Evolutionary conservation across 1,140 invertebrate genomes (phyloP).

Genomic region (Phortica variegata): DNA sequence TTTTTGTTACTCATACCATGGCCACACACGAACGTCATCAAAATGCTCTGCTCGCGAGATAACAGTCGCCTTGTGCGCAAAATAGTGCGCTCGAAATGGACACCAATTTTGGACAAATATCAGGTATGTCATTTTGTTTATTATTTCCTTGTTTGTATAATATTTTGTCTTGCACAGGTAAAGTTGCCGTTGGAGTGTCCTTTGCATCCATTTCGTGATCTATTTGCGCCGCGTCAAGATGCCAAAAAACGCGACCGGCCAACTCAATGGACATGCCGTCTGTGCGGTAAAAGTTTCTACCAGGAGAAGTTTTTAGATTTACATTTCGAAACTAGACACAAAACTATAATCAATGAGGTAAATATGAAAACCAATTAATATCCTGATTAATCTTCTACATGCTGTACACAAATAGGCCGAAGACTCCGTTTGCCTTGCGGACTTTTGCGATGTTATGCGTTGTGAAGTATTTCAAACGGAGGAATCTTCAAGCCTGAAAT

Average conservation of each 20-base stretch:
- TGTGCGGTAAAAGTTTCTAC: conserved; percentile 89
- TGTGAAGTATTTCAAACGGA: conserved; percentile 82
- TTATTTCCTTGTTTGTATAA: background rate
- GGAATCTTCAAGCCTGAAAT: conserved; percentile 61
- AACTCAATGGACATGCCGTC: conserved; percentile 86
- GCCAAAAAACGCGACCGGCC: conserved; percentile 78
- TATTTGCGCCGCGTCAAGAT: conserved; percentile 80
- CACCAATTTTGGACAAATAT: conserved; percentile 82
- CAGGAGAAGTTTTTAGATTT: conserved; percentile 84
- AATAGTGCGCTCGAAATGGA: conserved; percentile 88
- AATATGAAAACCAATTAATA: conserved; percentile 13
- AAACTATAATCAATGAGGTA: conserved; percentile 81
- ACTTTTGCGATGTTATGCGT: conserved; percentile 93
- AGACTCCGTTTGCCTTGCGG: conserved; percentile 86
- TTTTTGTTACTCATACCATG: conserved; percentile 81
- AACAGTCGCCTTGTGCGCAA: conserved; percentile 85
- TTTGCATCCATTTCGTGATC: conserved; percentile 82
- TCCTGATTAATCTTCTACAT: background rate
- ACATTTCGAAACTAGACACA: conserved; percentile 89
- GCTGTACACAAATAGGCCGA: conserved; percentile 68
- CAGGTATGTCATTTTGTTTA: conserved; percentile 60
- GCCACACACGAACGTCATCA: conserved; percentile 81
- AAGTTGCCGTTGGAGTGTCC: conserved; percentile 84
- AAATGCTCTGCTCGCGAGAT: conserved; percentile 83
- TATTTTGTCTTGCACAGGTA: conserved; percentile 44